phyloP scores from a whole-genome alignment of 1,140 invertebrate genomes.

The Macrostomum lignano region DNA sequence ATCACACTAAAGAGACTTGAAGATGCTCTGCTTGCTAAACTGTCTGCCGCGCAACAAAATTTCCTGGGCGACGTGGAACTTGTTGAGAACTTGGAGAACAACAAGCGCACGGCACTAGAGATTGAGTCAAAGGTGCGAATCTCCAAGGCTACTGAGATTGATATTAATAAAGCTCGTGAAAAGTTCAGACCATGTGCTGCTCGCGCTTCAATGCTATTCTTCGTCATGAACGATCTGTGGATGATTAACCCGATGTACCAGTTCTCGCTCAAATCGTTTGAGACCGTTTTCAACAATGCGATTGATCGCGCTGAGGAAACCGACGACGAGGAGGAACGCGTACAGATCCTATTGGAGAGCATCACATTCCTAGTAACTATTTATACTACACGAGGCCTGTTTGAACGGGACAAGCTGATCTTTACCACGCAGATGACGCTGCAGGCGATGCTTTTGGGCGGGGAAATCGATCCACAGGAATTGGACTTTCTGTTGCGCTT shows the following conservation, averaged over 20 bases:
- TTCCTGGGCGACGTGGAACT: constrained; percentile 61
- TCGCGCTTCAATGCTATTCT: constrained; percentile 63
- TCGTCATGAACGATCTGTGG: constrained; percentile 77
- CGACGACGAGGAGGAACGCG: constrained; percentile 43
- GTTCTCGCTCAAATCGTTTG: constrained; percentile 74
- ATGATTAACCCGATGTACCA: constrained; percentile 90
- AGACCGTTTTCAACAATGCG: constrained; percentile 80
- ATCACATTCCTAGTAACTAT: constrained; percentile 74
- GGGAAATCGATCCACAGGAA: constrained; percentile 51
- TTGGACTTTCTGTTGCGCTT: constrained; percentile 71
- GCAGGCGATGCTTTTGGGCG: constrained; percentile 51
- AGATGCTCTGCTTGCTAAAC: constrained; percentile 55
- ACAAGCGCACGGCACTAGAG: constrained; percentile 70
- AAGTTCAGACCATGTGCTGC: constrained; percentile 65
- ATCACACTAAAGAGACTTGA: constrained; percentile 68
- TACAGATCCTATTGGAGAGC: constrained; percentile 65
- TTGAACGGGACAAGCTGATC: constrained; percentile 82
- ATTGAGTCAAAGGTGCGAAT: constrained; percentile 66
- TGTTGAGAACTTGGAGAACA: constrained; percentile 79
- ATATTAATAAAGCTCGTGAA: constrained; percentile 71
- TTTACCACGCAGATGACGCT: constrained; percentile 84
- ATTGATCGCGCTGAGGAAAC: constrained; percentile 53
- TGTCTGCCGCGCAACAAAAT: constrained; percentile 65
- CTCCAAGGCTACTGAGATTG: constrained; percentile 50
- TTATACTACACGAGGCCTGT: constrained; percentile 67